Conservation (phyloP, 2,113 vertebrate genomes). For the Clarias macrocephalus region DNA sequence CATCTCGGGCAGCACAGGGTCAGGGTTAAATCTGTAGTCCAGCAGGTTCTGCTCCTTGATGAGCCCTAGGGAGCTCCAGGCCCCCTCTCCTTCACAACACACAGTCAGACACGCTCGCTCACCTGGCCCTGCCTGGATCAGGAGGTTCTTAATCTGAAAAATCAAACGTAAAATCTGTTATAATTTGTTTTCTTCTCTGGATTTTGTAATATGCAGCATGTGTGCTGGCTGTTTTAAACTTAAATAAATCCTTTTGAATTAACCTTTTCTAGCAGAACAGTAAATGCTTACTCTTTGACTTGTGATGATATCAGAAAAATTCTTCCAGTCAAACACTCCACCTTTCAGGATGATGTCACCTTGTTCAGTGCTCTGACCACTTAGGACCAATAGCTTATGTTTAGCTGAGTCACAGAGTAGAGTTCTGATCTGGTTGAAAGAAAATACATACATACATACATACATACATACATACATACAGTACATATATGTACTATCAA, state of each 20-base stretch:
- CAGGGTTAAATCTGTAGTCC: slow-evolving; percentile 85
- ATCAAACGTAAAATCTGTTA: slow-evolving; percentile 32
- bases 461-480: slow-evolving; percentile 6
- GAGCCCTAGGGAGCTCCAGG: slow-evolving; percentile 86
- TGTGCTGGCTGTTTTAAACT: not conserved
- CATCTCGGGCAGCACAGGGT: slow-evolving; percentile 85
- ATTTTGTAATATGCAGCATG: slow-evolving; percentile 4
- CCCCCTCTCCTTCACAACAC: slow-evolving; percentile 86
- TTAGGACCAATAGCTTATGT: slow-evolving; percentile 86
- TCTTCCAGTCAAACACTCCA: slow-evolving; percentile 83
- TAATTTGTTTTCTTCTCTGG: not conserved
- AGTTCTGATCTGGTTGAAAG: slow-evolving; percentile 74
- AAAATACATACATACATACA: slow-evolving; percentile 22
- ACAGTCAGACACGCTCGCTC: slow-evolving; percentile 83
- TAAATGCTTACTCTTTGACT: slow-evolving; percentile 79
- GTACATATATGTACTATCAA: not conserved
- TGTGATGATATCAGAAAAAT: slow-evolving; percentile 82
- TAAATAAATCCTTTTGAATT: not conserved
- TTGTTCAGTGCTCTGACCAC: slow-evolving; percentile 88
- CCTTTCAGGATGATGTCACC: slow-evolving; percentile 85
- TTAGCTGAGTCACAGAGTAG: slow-evolving; percentile 82
- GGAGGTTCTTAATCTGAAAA: slow-evolving; percentile 80
- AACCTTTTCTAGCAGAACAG: not conserved
- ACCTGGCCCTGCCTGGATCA: slow-evolving; percentile 76
- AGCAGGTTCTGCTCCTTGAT: slow-evolving; percentile 77